Conservation (phyloP, 2,113 vertebrate genomes). For the Sylvilagus bachmani region DNA sequence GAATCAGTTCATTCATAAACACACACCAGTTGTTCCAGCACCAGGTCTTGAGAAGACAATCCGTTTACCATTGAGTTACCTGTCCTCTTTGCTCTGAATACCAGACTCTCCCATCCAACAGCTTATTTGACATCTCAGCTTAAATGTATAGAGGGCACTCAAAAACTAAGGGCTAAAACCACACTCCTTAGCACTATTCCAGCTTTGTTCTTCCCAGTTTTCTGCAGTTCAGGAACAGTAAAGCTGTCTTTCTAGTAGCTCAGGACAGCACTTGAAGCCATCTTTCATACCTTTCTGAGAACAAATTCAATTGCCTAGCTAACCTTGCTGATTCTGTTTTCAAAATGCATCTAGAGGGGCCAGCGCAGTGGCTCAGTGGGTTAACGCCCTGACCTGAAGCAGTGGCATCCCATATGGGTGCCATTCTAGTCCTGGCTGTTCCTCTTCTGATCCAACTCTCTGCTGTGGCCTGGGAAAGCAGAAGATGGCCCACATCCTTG, state of each 20-base stretch:
- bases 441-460: too few species aligned
- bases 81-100: not conserved
- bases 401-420: too few species aligned
- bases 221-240: not conserved
- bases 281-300: not conserved
- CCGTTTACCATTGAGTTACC: not conserved
- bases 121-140: not conserved
- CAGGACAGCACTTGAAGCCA: not conserved
- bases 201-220: not conserved
- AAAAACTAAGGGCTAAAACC: not conserved
- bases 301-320: not conserved
- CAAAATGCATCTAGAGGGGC: not conserved
- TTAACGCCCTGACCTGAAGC: too few species aligned
- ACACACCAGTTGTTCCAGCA: not conserved
- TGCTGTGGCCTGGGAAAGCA: too few species aligned
- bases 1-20: not conserved
- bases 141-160: not conserved
- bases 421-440: too few species aligned
- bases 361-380: too few species aligned
- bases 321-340: slow-evolving; percentile 42
- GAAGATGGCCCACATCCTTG: too few species aligned
- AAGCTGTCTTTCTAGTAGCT: not conserved
- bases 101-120: not conserved
- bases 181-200: not conserved
- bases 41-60: not conserved